These are phyloP conservation scores for Hipparchia sbordonii DNA, from an alignment of 2,888 invertebrate genomes.

Conservation along the genomic window DNA sequence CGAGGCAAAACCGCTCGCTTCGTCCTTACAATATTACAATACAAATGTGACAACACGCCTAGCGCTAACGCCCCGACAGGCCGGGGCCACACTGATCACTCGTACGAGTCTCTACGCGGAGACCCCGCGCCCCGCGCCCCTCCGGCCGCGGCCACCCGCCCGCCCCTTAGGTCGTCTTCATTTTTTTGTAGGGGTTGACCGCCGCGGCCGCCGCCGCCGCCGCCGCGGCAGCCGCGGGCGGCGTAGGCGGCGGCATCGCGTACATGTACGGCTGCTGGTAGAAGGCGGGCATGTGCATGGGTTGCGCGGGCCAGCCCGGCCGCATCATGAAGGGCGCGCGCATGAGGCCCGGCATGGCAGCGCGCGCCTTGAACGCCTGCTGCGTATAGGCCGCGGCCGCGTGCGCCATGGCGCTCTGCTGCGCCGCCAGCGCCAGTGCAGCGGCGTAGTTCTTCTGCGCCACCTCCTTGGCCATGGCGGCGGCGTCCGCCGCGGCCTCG, in stretches of 20 bases:
- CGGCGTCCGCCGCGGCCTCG: constrained; percentile 82
- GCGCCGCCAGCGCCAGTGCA: constrained; percentile 80
- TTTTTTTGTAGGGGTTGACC: constrained; percentile 94
- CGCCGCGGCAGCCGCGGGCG: constrained; percentile 69
- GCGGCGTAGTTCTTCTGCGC: constrained; percentile 93
- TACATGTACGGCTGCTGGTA: constrained; percentile 80
- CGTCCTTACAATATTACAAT: constrained; percentile 81
- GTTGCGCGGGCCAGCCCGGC: constrained; percentile 74
- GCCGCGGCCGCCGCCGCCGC: constrained; percentile 71
- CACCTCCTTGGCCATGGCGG: constrained; percentile 89
- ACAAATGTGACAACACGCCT: constrained; percentile 81
- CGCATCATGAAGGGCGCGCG: constrained; percentile 75
- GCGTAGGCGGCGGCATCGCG: constrained; percentile 77
- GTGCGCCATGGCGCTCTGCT: constrained; percentile 69
- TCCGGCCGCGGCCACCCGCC: constrained; percentile 61
- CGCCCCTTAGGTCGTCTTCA: constrained; percentile 90
- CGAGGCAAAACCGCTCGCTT: constrained; percentile 76
- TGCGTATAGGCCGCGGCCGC: constrained; percentile 74
- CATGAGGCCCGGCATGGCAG: constrained; percentile 76
- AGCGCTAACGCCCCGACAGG: constrained; percentile 79
- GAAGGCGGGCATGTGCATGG: constrained; percentile 75
- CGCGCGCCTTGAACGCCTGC: constrained; percentile 88
- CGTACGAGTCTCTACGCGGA: constrained; percentile 79
- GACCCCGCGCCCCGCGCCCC: constrained; percentile 79
- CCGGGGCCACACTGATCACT: constrained; percentile 76